A percentile compares a stretch with the other conserved stretches of the same genome.
phyloP scores from a whole-genome alignment of 2,113 vertebrate species.

The Himantopus leucocephalus region DNA sequence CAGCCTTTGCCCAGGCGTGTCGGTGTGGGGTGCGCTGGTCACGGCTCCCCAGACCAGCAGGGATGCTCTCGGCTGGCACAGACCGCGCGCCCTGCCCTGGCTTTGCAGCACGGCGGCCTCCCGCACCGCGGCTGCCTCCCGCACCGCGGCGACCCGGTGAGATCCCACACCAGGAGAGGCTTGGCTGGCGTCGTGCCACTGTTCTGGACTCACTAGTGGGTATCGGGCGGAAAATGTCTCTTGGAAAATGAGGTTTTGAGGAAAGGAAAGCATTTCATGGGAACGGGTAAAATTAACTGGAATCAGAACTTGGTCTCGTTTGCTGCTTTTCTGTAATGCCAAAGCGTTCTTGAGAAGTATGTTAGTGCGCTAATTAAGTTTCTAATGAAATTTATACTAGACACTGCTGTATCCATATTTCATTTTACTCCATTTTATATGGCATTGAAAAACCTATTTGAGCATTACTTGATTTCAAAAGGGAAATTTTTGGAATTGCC shows the following conservation, averaged over 20 bases:
- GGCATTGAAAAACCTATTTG: neutral
- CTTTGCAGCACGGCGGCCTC: neutral
- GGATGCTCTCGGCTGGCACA: neutral
- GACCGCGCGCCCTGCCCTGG: neutral
- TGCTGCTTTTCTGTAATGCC: neutral
- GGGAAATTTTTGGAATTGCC: neutral
- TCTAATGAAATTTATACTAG: neutral
- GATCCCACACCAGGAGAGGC: neutral
- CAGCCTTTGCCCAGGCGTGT: too few relatives aligned
- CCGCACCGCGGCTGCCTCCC: neutral
- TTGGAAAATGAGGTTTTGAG: neutral
- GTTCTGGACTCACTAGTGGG: neutral
- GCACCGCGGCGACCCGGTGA: fast-evolving
- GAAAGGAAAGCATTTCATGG: neutral
- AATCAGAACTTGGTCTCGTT: neutral
- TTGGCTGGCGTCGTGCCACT: too few relatives aligned
- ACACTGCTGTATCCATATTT: neutral
- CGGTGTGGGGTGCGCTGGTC: neutral
- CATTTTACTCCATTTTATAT: neutral
- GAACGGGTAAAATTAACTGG: neutral
- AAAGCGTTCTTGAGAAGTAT: neutral
- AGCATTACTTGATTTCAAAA: neutral
- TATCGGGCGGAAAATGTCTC: fast-evolving
- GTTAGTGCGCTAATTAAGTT: neutral
- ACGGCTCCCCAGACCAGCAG: neutral